Base-by-base conservation (phyloP, 2,797 vertebrate genomes). In the Crenuchus spilurus region DNA sequence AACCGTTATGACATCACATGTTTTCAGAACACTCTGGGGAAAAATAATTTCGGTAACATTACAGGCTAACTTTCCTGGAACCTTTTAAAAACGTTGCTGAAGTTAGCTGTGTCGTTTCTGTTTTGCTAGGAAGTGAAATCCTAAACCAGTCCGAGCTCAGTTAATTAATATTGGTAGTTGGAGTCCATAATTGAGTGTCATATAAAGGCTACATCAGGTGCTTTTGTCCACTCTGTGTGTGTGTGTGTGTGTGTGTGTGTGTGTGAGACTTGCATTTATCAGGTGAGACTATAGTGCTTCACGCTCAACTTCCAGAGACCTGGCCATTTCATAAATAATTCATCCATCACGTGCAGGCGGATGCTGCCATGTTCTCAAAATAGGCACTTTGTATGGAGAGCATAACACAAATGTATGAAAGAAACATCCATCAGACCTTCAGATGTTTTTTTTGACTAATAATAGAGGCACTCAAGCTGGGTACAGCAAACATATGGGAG, bases 181-280 rank as follows among this genome's bases (percentile, higher is more conserved):
- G n/a, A n/a, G n/a, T n/a, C n/a, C n/a, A n/a, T n/a, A n/a, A n/a
- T n/a, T n/a, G n/a, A n/a, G n/a, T n/a, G n/a, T n/a, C 51, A 51
- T 58, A 41, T 54, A 28, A 54, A 51, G 41, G 55, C 65, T 49
- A 54, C 58, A 61, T 48, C 39, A 48, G 55, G 58, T 39, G 58
- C 73, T 75, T 70, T 75, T 54, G 58, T 75, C 58, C 58, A 61
- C 73, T 51, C 49, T 61, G 39, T 35, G 54, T 62, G 64, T 62
- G 41, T 60, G 14, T 42, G 41, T 42, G 41, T 42, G 41, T 16
- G 41, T 49, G 20, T 3, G 20, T 9, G 14, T 6, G 16, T 49
- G 18, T 54, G 51, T 54, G 51, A 28, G 51, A 4, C 55, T 37
- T 37, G 55, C 57, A 13, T 71, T 55, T 70, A 61, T 76, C 49